Base-by-base conservation (phyloP, 35 echinoderm and acorn worm genomes). In the Lytechinus pictus region DNA sequence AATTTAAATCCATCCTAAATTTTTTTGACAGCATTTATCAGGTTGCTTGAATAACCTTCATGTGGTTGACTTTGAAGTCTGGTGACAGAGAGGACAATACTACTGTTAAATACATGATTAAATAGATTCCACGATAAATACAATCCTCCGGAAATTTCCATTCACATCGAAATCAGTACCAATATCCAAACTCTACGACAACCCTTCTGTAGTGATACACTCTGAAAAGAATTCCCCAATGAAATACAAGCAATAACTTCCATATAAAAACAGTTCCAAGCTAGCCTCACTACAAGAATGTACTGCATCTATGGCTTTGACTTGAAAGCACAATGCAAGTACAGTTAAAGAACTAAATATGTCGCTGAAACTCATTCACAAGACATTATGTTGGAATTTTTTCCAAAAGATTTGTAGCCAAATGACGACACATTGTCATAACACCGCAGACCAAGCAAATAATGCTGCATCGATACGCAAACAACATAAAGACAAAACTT, bases 381-480 rank as follows among this genome's bases (percentile, higher is more conserved):
- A 14, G 66, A 79, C 66, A 79, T 79, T 24, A 7, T n/a, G 19
- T 58, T 58, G 9, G 33, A 9, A 11, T 58, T 58, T 71, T 79
- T 16, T 79, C 66, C 66, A 79, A 24, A 79, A 79, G 66, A 79
- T 79, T 79, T 79, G 4, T 79, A 79, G 66, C 66, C 16, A n/a
- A 79, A 24, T 79, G 19, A 79, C 19, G 14, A 16, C 19, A 79
- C 66, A 58, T 79, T 79, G n/a, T 24, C 56, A 58, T 58, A 58
- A 58, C 56, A 79, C 66, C n/a, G 66, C 21, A 79, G 66, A 79
- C 66, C 66, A 79, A 79, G 66, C 66, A 79, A 79, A 79, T 79
- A 44, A 24, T 24, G 66, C 66, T 24, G 66, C n/a, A 79, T 24
- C n/a, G 66, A 79, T 79, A 79, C 66, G 66, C 66, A 79, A 79